phyloP scores from a whole-genome alignment of 2,113 vertebrate species.

The Pachyramphus minor region DNA sequence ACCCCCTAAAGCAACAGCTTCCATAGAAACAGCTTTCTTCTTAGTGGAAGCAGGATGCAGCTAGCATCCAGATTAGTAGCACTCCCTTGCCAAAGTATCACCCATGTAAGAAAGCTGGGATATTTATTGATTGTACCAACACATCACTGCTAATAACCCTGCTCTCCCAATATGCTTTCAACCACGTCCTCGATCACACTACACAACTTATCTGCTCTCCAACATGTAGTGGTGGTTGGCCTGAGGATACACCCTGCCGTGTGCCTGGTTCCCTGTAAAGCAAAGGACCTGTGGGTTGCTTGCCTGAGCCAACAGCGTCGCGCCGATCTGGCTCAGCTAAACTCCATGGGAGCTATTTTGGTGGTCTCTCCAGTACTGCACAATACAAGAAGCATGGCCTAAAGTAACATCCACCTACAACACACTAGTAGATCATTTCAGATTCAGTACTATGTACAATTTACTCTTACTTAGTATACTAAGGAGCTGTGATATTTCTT shows the following conservation, averaged over 20 bases:
- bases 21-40: slow-evolving; percentile 46
- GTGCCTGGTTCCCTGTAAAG: background rate
- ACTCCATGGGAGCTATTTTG: slow-evolving; percentile 75
- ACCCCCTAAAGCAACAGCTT: slow-evolving; percentile 30
- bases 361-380: slow-evolving; percentile 51
- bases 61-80: slow-evolving; percentile 31
- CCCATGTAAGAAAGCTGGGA: background rate
- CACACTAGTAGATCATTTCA: slow-evolving; percentile 54
- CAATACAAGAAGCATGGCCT: slow-evolving; percentile 40
- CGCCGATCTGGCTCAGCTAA: background rate
- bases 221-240: accelerated
- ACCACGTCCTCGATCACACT: background rate
- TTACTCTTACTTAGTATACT: slow-evolving; percentile 60
- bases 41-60: slow-evolving; percentile 39
- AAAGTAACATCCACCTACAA: slow-evolving; percentile 53
- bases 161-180: background rate
- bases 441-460: slow-evolving; percentile 60
- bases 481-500: slow-evolving; percentile 49
- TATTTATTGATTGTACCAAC: slow-evolving; percentile 66
- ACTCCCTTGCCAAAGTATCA: background rate
- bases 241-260: background rate
- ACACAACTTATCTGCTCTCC: background rate
- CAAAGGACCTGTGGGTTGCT: background rate
- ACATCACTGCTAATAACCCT: slow-evolving; percentile 12
- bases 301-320: background rate